Evolutionary conservation across 2,797 vertebrate species (phyloP).

Genomic region (Arnoldichthys spilopterus): DNA sequence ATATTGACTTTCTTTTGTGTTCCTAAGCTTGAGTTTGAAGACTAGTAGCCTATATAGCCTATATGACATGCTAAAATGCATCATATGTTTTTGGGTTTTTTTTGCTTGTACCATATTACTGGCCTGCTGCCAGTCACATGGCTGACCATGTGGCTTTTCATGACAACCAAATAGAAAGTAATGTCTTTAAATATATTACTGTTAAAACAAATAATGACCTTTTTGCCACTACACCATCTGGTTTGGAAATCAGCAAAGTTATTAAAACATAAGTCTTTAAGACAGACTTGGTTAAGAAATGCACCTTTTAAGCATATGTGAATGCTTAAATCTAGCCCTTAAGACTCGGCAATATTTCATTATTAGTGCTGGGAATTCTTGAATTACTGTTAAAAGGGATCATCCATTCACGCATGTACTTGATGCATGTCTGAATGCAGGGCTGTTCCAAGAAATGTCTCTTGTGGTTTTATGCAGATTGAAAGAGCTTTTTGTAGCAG

Average conservation of each 20-base stretch:
- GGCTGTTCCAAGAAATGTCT: background rate
- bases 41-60: no score
- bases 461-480: background rate
- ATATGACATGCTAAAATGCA: no score
- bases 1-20: no score
- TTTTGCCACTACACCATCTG: background rate
- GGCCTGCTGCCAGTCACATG: no score
- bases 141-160: background rate
- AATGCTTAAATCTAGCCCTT: background rate
- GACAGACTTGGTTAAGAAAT: background rate
- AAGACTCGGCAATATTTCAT: background rate
- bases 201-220: no score
- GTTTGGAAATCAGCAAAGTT: background rate
- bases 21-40: no score
- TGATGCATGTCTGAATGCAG: background rate
- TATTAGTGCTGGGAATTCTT: background rate
- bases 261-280: background rate
- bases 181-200: no score
- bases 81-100: no score
- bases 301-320: background rate
- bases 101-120: no score
- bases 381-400: background rate
- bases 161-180: background rate
- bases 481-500: background rate
- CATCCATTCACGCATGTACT: background rate